These are phyloP conservation scores for Chloropsis cyanopogon DNA, from an alignment of 2,113 vertebrate species.

Conservation along the genomic window DNA sequence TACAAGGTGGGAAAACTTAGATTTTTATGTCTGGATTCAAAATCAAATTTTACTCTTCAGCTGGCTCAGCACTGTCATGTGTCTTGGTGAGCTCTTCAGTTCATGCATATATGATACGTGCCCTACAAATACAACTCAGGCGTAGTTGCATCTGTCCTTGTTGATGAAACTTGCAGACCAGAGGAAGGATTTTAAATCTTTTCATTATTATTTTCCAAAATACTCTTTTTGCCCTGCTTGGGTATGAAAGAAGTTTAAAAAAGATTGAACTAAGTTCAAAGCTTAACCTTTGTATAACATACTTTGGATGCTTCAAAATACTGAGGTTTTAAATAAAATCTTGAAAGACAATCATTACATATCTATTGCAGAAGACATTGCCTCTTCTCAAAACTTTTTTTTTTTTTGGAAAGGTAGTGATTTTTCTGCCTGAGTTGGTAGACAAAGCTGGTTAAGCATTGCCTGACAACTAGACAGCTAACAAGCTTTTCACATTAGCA, in stretches of 20 bases:
- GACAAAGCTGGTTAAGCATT: neutral
- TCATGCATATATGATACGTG: neutral
- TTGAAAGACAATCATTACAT: neutral
- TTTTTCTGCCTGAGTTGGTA: neutral
- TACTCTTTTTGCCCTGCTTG: neutral
- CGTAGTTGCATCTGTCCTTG: neutral
- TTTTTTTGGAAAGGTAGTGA: neutral
- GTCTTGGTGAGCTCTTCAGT: neutral
- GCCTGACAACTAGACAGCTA: neutral
- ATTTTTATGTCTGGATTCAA: neutral
- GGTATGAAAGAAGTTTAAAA: neutral
- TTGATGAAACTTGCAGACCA: neutral
- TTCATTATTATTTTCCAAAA: neutral
- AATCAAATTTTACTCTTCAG: neutral
- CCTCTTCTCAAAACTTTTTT: neutral
- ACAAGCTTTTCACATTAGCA: constrained; percentile 35
- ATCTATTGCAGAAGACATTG: neutral
- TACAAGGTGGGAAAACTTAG: neutral
- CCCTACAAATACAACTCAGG: neutral
- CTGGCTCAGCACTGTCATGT: neutral
- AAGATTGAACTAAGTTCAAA: neutral
- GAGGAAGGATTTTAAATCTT: neutral
- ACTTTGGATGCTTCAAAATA: neutral
- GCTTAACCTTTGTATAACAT: neutral
- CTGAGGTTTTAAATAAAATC: rapidly evolving